phyloP scores from a whole-genome alignment of 2,113 vertebrate genomes.

The Rhodinocichla rosea region DNA sequence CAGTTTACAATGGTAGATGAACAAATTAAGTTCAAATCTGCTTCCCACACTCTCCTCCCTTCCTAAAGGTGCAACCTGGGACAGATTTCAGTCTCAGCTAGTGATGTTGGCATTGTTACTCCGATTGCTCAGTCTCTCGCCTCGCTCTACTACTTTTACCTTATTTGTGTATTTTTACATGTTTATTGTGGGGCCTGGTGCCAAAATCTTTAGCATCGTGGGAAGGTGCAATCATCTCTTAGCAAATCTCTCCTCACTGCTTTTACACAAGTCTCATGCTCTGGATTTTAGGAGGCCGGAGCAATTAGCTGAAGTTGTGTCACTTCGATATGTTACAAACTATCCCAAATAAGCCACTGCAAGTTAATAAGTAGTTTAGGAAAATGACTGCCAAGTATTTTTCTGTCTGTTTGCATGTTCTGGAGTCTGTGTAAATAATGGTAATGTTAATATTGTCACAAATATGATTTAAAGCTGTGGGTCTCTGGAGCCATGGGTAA shows the following conservation, averaged over 20 bases:
- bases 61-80: background rate
- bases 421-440: background rate
- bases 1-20: background rate
- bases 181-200: background rate
- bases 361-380: background rate
- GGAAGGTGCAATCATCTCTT: background rate
- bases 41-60: background rate
- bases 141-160: background rate
- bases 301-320: background rate
- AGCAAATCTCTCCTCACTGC: background rate
- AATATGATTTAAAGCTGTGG: background rate
- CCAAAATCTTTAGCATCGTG: background rate
- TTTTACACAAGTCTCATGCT: background rate
- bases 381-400: background rate
- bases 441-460: accelerated
- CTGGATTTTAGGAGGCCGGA: background rate
- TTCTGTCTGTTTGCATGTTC: background rate
- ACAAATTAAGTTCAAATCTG: background rate
- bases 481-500: background rate
- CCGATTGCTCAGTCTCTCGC: background rate
- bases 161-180: background rate
- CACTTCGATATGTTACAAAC: background rate
- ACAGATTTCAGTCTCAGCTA: background rate
- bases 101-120: background rate
- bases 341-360: background rate